phyloP scores from a whole-genome alignment of 1,140 invertebrate species.

The Drosophila fuyamai region DNA sequence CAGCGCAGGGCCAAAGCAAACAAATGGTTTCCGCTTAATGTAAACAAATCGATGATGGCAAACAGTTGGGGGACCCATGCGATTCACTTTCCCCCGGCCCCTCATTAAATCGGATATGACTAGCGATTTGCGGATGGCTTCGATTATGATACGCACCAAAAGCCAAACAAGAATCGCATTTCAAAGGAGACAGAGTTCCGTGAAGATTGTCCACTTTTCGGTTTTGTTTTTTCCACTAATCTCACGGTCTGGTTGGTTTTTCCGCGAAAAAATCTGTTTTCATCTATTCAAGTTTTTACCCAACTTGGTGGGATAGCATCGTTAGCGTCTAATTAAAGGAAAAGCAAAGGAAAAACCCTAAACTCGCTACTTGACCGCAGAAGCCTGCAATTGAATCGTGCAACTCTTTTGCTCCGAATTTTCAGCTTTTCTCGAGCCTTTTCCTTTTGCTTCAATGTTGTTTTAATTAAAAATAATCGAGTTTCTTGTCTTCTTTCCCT shows the following conservation, averaged over 20 bases:
- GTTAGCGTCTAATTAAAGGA: slow-evolving; percentile 60
- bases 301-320: slow-evolving; percentile 29
- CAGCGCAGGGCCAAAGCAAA: slow-evolving; percentile 21
- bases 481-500: slow-evolving; percentile 26
- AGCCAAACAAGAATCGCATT: slow-evolving; percentile 42
- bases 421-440: slow-evolving; percentile 9
- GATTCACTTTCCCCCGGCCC: background rate
- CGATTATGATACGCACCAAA: slow-evolving; percentile 56
- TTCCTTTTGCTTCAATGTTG: slow-evolving; percentile 47
- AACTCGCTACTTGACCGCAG: slow-evolving; percentile 48
- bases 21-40: slow-evolving; percentile 63
- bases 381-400: slow-evolving; percentile 39
- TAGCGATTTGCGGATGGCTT: slow-evolving; percentile 5
- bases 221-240: background rate
- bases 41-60: slow-evolving; percentile 55
- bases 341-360: slow-evolving; percentile 17
- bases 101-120: slow-evolving; percentile 53
- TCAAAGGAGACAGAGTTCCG: slow-evolving; percentile 34
- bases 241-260: slow-evolving; percentile 23
- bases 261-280: slow-evolving; percentile 24
- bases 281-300: slow-evolving; percentile 4
- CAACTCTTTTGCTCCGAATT: slow-evolving; percentile 37
- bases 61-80: slow-evolving; percentile 18
- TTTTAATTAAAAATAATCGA: slow-evolving; percentile 76
- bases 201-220: slow-evolving; percentile 30